Conservation (phyloP, 2,113 vertebrate genomes). For the Brienomyrus brachyistius region DNA sequence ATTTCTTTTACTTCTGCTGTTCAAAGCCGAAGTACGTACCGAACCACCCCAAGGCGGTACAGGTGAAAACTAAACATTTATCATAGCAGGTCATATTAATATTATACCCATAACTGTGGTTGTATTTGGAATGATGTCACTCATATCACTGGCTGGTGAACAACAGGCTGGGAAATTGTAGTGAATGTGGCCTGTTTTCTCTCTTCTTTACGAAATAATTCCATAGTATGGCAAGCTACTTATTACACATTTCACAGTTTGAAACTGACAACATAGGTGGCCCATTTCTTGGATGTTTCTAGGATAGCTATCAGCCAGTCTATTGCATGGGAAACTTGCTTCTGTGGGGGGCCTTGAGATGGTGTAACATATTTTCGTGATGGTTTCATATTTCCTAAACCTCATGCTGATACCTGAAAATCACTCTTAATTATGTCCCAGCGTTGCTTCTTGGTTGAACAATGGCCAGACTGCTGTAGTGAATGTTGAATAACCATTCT, state of each 20-base stretch:
- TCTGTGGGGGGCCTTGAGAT: background rate
- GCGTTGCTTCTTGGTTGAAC: background rate
- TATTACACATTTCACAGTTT: background rate
- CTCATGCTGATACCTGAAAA: background rate
- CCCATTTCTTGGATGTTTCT: background rate
- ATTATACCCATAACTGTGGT: background rate
- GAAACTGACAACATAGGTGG: background rate
- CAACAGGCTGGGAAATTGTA: background rate
- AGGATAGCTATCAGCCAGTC: background rate
- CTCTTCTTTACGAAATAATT: background rate
- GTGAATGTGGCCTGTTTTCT: background rate
- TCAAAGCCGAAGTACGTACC: too few species aligned
- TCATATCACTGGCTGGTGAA: background rate
- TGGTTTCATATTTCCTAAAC: background rate
- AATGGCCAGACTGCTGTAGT: background rate
- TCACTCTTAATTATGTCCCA: background rate
- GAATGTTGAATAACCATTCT: background rate
- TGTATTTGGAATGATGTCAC: background rate
- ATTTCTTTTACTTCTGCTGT: too few species aligned
- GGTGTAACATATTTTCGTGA: constrained; percentile 4
- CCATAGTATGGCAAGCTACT: background rate
- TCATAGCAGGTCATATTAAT: background rate
- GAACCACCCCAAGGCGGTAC: background rate
- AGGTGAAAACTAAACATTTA: background rate
- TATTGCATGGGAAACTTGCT: background rate